Evolutionary conservation across 2,888 invertebrate species (phyloP).

Genomic region (Cynaeus angustus): DNA sequence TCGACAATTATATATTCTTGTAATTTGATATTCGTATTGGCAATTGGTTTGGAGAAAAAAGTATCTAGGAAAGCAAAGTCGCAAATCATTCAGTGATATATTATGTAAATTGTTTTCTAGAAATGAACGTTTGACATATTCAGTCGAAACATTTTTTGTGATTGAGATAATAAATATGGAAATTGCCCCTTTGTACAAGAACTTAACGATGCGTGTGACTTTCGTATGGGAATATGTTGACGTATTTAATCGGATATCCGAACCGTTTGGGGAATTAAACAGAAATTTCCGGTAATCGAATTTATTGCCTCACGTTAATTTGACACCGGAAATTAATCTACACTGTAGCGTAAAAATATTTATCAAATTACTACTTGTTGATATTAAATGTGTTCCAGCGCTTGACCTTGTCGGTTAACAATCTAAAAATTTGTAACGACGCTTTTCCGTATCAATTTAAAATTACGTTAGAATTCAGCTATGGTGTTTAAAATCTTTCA

Average conservation of each 20-base stretch:
- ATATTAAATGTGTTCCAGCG: constrained; percentile 36
- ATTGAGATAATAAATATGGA: constrained; percentile 28
- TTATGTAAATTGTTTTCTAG: constrained; percentile 4
- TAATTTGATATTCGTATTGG: constrained; percentile 50
- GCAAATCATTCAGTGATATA: constrained; percentile 26
- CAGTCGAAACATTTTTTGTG: constrained; percentile 6
- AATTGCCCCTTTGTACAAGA: constrained; percentile 31
- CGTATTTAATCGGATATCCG: constrained; percentile 58
- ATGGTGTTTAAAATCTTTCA: too few species aligned
- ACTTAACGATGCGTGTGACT: constrained; percentile 50
- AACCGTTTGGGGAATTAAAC: constrained; percentile 64
- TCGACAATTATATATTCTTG: constrained; percentile 51
- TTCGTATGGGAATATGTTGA: constrained; percentile 56
- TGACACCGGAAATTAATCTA: constrained; percentile 64
- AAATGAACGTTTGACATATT: background rate
- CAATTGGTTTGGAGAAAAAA: background rate
- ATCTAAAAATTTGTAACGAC: constrained; percentile 52
- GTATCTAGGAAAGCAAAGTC: constrained; percentile 3
- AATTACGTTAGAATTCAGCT: too few species aligned
- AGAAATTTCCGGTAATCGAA: constrained; percentile 66
- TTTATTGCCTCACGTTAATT: constrained; percentile 61
- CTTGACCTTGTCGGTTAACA: constrained; percentile 28
- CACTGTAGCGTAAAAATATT: constrained; percentile 35
- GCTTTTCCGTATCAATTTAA: constrained; percentile 49
- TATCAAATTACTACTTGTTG: constrained; percentile 37